phyloP scores from a whole-genome alignment of 1,140 invertebrate species.

The Bombus polaris region DNA sequence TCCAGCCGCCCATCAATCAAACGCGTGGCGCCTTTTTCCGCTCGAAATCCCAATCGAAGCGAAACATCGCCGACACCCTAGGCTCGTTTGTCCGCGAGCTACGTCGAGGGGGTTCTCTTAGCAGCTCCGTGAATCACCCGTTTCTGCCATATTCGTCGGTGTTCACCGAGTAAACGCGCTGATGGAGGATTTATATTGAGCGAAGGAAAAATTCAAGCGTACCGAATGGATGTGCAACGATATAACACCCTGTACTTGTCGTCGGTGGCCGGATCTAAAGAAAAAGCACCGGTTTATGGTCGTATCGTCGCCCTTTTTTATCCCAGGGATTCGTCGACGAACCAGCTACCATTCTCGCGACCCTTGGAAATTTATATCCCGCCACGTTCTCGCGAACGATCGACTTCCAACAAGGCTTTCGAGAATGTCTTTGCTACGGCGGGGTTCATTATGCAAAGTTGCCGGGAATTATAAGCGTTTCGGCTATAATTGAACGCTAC shows the following conservation, averaged over 20 bases:
- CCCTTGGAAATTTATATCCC: neutral
- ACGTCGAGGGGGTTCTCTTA: slow-evolving; percentile 1
- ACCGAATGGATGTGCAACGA: slow-evolving; percentile 24
- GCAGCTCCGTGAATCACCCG: slow-evolving; percentile 26
- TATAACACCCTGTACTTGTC: slow-evolving; percentile 6
- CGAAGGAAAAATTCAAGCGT: neutral
- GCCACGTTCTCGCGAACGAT: neutral
- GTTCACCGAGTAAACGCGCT: slow-evolving; percentile 9
- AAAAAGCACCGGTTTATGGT: slow-evolving; percentile 31
- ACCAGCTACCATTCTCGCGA: neutral
- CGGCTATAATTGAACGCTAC: slow-evolving; percentile 1
- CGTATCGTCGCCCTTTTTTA: neutral
- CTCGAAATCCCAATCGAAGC: neutral
- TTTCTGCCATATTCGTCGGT: slow-evolving; percentile 21
- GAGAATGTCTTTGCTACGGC: neutral
- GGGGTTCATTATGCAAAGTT: slow-evolving; percentile 9
- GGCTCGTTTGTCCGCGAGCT: slow-evolving; percentile 33
- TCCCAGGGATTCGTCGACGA: neutral
- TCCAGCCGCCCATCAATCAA: slow-evolving; percentile 1
- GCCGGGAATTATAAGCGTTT: slow-evolving; percentile 1
- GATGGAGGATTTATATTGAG: slow-evolving; percentile 33
- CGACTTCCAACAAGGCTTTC: neutral
- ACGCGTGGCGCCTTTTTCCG: neutral
- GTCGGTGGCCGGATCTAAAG: neutral
- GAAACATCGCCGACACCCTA: neutral